These are phyloP conservation scores for Sitta europaea DNA, from an alignment of 2,113 vertebrate species.

Conservation along the genomic window DNA sequence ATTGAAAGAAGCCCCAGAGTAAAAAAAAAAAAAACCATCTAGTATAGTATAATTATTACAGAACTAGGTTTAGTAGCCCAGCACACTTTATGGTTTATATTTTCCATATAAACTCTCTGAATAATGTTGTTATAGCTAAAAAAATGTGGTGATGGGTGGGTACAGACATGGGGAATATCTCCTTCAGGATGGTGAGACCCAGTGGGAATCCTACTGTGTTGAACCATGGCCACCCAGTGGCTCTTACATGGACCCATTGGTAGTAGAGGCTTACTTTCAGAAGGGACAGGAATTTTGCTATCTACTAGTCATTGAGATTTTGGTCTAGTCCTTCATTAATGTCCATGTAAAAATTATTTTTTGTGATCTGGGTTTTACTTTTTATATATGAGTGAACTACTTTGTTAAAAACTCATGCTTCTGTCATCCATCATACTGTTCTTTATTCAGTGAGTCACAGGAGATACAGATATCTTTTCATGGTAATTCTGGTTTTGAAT, in stretches of 20 bases:
- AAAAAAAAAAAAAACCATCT: not conserved
- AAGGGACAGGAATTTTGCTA: not conserved
- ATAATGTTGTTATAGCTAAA: not conserved
- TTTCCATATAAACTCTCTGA: not conserved
- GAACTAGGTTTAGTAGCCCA: not conserved
- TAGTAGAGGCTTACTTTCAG: not conserved
- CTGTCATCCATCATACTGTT: not conserved
- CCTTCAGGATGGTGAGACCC: not conserved
- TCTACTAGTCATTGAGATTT: not conserved
- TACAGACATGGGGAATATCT: not conserved
- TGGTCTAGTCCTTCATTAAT: not conserved
- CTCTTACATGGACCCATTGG: not conserved
- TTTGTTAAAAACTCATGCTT: fast-evolving
- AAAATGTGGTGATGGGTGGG: not conserved
- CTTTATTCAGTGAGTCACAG: not conserved
- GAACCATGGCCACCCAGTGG: not conserved
- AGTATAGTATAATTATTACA: not conserved
- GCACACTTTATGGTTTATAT: not conserved
- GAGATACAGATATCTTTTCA: not conserved
- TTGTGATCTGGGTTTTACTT: not conserved
- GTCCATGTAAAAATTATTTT: not conserved
- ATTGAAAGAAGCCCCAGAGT: not conserved
- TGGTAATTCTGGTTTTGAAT: not conserved
- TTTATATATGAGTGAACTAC: not conserved
- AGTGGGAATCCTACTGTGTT: not conserved